Evolutionary conservation across 1,140 invertebrate genomes (phyloP), one percentile per base, ranked within the genome.

Genomic region (Centruroides sculpturatus): DNA sequence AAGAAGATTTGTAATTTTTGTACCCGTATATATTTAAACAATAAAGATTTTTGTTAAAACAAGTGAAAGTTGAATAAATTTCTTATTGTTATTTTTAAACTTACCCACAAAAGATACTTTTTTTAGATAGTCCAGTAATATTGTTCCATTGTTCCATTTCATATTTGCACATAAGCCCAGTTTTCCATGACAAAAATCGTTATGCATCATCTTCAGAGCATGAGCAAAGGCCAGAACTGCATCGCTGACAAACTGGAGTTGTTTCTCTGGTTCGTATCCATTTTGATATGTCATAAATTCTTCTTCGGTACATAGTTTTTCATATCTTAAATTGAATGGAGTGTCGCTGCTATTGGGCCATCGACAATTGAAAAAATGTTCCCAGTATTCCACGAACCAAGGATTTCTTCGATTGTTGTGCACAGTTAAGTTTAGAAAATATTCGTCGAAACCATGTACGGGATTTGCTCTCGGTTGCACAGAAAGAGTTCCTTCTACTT

Each of bases 341-440:
- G 89, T 92, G 36, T 74, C 74, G 0, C 83, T 79, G 53, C 85
- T 83, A 66, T 86, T 85, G 0, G 85, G 83, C 63, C 68, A 70
- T 62, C 64, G 66, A 55, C 69, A 70, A 61, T 86, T 80, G 69
- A 93, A 93, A 69, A 91, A 87, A 70, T 89, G 82, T 69, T 94
- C 91, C 91, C 90, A 94, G 75, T 92, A 93, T 78, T 94, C 91
- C 34, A 89, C 81, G 77, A 95, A 94, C 90, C 90, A 94, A 0
- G 91, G 91, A 78, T 94, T 93, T 50, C 90, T 78, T 65, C 79
- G 81, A 73, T 93, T 93, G 71, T 86, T 90, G 67, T 88, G 83
- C 5, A 90, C 86, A 34, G 85, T 90, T 4, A 94, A 78, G 55
- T 79, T 79, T 23, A 92, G 80, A 72, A 95, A 94, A 72, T 94